Conservation (phyloP, 2,113 vertebrate genomes). For the Petroica traversi region DNA sequence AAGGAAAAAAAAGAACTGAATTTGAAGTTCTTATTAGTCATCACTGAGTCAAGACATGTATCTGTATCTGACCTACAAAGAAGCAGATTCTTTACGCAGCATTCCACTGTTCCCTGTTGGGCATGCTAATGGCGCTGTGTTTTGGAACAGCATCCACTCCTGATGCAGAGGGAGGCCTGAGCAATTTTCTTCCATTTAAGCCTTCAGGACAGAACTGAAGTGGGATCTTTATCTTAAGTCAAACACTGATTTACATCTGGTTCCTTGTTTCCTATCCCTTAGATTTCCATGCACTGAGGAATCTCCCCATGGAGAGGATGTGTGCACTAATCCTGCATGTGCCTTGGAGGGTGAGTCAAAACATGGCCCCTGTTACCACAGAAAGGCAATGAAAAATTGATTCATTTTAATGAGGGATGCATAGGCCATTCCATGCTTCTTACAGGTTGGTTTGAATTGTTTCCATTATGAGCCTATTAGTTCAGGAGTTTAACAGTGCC, state of each 20-base stretch:
- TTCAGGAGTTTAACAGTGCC: not conserved
- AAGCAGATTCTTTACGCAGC: not conserved
- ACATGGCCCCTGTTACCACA: not conserved
- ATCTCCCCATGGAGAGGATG: rapidly evolving
- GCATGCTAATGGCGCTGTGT: not conserved
- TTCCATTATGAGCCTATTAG: not conserved
- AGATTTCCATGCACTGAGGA: rapidly evolving
- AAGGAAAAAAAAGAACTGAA: not conserved
- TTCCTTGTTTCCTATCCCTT: not conserved
- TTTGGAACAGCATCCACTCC: not conserved
- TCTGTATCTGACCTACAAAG: not conserved
- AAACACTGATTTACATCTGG: not conserved
- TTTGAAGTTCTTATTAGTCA: not conserved
- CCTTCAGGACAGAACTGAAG: not conserved
- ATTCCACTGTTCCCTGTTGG: not conserved
- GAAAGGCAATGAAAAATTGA: not conserved
- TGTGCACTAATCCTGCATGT: rapidly evolving
- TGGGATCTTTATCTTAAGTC: not conserved
- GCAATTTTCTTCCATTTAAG: not conserved
- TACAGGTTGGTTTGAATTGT: not conserved
- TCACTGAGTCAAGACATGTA: not conserved
- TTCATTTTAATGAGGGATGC: not conserved
- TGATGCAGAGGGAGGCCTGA: not conserved
- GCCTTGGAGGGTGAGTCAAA: not conserved
- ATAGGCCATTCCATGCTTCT: not conserved